Evolutionary conservation across 2,888 invertebrate genomes (phyloP).

Genomic region (Melanophora roralis): DNA sequence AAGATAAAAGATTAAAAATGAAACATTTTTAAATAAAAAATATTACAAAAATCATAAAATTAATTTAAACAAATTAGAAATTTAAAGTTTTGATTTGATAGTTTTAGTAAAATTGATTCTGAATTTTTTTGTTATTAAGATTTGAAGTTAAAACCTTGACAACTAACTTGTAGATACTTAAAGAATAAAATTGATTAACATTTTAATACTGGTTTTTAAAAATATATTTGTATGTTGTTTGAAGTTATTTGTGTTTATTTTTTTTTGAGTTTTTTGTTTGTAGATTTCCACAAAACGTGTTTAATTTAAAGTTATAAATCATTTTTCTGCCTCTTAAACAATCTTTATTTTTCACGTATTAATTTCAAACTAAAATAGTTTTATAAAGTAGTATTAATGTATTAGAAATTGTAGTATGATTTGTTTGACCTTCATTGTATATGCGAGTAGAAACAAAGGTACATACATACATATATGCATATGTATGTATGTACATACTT

Average conservation of each 20-base stretch:
- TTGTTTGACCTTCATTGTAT: constrained; percentile 54
- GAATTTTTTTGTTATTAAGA: not conserved
- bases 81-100: too few species aligned
- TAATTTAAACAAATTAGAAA: too few species aligned
- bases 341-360: constrained; percentile 18
- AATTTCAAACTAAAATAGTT: constrained; percentile 5
- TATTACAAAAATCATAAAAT: not conserved
- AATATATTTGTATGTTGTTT: not conserved
- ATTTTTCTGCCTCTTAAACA: not conserved
- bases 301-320: not conserved
- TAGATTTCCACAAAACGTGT: constrained; percentile 13
- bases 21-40: not conserved
- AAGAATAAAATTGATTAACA: not conserved
- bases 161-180: not conserved
- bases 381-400: not conserved
- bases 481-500: not conserved
- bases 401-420: constrained; percentile 15
- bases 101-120: not conserved
- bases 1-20: not conserved
- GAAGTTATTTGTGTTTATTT: constrained; percentile 10
- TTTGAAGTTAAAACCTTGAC: constrained; percentile 1
- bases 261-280: not conserved
- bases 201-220: not conserved
- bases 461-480: too few species aligned
- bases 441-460: too few species aligned